These are phyloP conservation scores for Pachymerium ferrugineum DNA, from an alignment of 2,888 invertebrate species.

Conservation along the genomic window DNA sequence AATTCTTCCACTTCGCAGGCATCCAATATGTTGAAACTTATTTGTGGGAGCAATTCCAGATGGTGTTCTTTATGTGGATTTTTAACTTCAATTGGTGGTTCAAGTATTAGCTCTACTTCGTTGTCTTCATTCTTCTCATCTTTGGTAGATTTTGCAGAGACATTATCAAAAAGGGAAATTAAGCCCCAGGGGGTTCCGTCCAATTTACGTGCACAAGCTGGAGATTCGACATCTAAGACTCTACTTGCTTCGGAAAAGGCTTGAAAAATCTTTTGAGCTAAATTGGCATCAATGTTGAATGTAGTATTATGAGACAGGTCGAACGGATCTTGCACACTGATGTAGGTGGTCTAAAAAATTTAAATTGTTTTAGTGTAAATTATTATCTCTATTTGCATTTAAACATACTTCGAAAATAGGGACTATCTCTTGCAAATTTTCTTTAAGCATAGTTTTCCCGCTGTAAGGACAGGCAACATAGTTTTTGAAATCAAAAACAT, in stretches of 20 bases:
- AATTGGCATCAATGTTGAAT: neutral
- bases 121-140: neutral
- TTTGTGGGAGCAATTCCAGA: neutral
- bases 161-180: neutral
- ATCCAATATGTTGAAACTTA: neutral
- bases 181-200: neutral
- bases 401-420: neutral
- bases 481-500: neutral
- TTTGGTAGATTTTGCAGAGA: no score
- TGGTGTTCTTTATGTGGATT: neutral
- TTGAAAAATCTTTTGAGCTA: neutral
- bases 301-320: neutral
- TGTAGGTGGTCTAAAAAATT: neutral
- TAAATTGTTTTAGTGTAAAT: neutral
- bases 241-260: neutral
- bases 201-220: neutral
- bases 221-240: neutral
- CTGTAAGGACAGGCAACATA: neutral
- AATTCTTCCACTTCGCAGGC: neutral
- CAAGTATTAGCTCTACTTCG: neutral
- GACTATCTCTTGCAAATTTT: neutral
- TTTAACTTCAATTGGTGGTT: neutral
- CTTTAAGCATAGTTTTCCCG: neutral
- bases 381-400: no score
- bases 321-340: slow-evolving; percentile 8